These are phyloP conservation scores for Apocheima hispidaria DNA, from an alignment of 2,888 invertebrate species.

Conservation along the genomic window DNA sequence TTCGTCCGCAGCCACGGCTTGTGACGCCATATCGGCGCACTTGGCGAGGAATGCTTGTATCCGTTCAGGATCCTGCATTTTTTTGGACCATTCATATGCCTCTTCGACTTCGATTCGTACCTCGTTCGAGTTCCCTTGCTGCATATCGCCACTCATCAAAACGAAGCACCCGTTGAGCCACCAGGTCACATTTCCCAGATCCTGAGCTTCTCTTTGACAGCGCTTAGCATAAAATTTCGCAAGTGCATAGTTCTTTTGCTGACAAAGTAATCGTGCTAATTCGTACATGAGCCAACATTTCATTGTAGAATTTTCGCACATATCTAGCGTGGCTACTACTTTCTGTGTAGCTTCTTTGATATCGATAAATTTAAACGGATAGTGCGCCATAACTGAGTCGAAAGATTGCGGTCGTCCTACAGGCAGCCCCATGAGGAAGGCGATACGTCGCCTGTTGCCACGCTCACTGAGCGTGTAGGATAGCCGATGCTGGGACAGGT, in stretches of 20 bases:
- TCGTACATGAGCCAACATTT: slow-evolving; percentile 82
- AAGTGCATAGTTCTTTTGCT: slow-evolving; percentile 78
- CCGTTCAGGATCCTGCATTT: slow-evolving; percentile 71
- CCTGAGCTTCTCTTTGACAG: slow-evolving; percentile 76
- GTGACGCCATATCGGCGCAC: slow-evolving; percentile 73
- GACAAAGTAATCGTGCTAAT: slow-evolving; percentile 70
- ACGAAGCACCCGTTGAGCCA: slow-evolving; percentile 79
- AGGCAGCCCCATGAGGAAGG: slow-evolving; percentile 78
- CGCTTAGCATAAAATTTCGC: slow-evolving; percentile 79
- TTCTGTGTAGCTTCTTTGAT: slow-evolving; percentile 72
- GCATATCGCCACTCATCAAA: slow-evolving; percentile 80
- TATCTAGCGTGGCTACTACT: slow-evolving; percentile 67
- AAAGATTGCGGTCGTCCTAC: slow-evolving; percentile 75
- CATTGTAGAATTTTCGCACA: slow-evolving; percentile 81
- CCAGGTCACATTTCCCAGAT: slow-evolving; percentile 71
- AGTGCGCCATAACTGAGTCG: slow-evolving; percentile 81
- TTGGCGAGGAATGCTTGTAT: slow-evolving; percentile 74
- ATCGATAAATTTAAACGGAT: slow-evolving; percentile 78
- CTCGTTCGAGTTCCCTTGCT: slow-evolving; percentile 79
- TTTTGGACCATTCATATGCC: slow-evolving; percentile 75
- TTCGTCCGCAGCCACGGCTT: slow-evolving; percentile 69
- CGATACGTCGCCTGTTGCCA: slow-evolving; percentile 77
- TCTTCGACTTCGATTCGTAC: slow-evolving; percentile 77
- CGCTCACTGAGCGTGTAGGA: slow-evolving; percentile 79
- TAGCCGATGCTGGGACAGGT: slow-evolving; percentile 72